Evolutionary conservation across 2,888 invertebrate genomes (phyloP).

Genomic region (Apodemia mormo): DNA sequence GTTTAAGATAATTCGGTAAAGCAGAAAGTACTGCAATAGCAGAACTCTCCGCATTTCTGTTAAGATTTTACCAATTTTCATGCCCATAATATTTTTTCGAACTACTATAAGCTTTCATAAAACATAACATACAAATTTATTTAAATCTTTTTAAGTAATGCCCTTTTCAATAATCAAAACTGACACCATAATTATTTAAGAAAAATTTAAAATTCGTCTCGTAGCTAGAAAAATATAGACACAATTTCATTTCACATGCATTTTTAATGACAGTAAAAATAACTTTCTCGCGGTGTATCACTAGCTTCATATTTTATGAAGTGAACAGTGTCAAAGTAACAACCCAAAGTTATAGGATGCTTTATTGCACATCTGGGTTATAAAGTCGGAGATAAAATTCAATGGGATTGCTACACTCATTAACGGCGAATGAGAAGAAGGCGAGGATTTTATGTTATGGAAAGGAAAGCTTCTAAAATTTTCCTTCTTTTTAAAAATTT

Average conservation of each 20-base stretch:
- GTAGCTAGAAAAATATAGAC: no score
- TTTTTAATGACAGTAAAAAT: neutral
- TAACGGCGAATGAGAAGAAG: slow-evolving; percentile 5
- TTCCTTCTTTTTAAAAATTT: neutral
- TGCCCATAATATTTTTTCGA: no score
- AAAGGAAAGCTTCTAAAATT: neutral
- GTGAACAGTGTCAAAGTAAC: slow-evolving; percentile 52
- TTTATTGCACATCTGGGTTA: slow-evolving; percentile 31
- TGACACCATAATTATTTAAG: no score
- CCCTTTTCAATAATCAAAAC: no score
- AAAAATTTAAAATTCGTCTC: no score
- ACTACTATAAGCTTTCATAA: no score
- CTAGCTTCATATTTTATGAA: slow-evolving; percentile 28
- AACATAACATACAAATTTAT: no score
- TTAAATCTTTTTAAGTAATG: no score
- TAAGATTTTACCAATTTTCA: no score
- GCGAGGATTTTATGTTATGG: neutral
- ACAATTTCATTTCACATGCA: neutral
- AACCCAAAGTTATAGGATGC: slow-evolving; percentile 45
- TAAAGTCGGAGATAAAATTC: slow-evolving; percentile 30
- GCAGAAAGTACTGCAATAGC: no score
- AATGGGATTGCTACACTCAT: slow-evolving; percentile 16
- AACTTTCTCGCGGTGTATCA: slow-evolving; percentile 12
- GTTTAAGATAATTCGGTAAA: no score
- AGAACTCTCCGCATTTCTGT: no score